Evolutionary conservation across 1,140 invertebrate genomes (phyloP), one percentile per base, ranked within the genome.

Genomic region (Stegodyphus mimosarum): DNA sequence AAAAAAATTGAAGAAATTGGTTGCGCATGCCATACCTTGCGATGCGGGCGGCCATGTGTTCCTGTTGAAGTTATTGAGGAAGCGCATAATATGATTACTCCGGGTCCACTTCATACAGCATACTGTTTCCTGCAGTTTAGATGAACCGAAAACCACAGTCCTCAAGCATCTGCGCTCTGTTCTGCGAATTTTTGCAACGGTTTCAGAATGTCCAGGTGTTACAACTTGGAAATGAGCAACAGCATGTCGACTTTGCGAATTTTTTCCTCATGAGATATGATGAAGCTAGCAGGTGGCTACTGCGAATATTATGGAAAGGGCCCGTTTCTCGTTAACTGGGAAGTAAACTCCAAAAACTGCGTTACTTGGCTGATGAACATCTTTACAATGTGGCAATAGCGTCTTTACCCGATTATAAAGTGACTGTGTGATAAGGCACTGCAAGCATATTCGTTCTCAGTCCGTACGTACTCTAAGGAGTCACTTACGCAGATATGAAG

Each of bases 131-230:
- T 7, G 70, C 13, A 50, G 1, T 49, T 18, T 72, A 4, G 17
- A 72, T 72, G n/a, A 48, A 72, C 70, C 70, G 49, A 72, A 72
- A 72, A 49, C 70, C 13, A 49, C 50, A 51, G 70, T 72, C n/a
- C 50, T 72, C 9, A 49, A 72, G 48, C 7, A 48, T 9, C 1
- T 72, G 49, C 2, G 70, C 5, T 72, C 70, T 72, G 2, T 72
- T 48, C 49, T 72, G 10, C 70, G 49, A 11, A 72, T 49, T 72
- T 72, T 2, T 18, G 2, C 49, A 72, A 4, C 70, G 70, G 51
- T 51, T 49, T 33, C 18, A 72, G 70, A 17, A n/a, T 1, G 17
- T 72, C 70, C 70, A 72, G 70, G 6, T 72, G n/a, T 72, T 72
- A 10, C 3, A 72, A 15, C 2, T 2, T 10, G 70, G 5, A 18